Percentiles rank a stretch among this genome's conserved stretches.
phyloP scores from a whole-genome alignment of 2,888 invertebrate genomes.

The Argynnis bischoffii region DNA sequence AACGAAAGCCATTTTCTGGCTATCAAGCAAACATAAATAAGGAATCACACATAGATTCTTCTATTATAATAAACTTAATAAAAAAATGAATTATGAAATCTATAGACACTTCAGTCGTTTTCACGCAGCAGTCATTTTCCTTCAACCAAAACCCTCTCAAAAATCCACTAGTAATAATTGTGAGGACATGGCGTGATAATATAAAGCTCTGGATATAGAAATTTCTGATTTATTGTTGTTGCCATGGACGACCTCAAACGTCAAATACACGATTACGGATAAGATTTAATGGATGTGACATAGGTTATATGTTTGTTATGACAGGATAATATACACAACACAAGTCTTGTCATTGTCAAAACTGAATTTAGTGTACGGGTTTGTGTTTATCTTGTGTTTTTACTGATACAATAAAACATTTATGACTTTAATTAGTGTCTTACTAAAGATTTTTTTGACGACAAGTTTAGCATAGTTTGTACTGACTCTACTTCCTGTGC shows the following conservation, averaged over 20 bases:
- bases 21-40: background rate
- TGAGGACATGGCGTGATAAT: constrained; percentile 1
- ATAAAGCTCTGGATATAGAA: constrained; percentile 1
- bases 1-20: background rate
- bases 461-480: no score
- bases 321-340: background rate
- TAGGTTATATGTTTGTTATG: background rate
- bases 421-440: no score
- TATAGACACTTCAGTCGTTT: background rate
- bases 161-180: constrained; percentile 7
- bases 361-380: no score
- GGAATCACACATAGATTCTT: background rate
- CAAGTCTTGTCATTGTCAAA: background rate
- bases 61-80: background rate
- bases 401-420: no score
- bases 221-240: constrained; percentile 11
- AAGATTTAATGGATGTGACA: background rate
- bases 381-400: no score
- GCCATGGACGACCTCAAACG: constrained; percentile 13
- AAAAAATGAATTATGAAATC: background rate
- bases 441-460: no score
- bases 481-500: no score
- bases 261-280: constrained; percentile 12
- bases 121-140: constrained; percentile 1
- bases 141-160: background rate